Evolutionary conservation across 2,797 vertebrate species (phyloP), one percentile per base, ranked within the genome.

Genomic region (Phrynocephalus forsythii): DNA sequence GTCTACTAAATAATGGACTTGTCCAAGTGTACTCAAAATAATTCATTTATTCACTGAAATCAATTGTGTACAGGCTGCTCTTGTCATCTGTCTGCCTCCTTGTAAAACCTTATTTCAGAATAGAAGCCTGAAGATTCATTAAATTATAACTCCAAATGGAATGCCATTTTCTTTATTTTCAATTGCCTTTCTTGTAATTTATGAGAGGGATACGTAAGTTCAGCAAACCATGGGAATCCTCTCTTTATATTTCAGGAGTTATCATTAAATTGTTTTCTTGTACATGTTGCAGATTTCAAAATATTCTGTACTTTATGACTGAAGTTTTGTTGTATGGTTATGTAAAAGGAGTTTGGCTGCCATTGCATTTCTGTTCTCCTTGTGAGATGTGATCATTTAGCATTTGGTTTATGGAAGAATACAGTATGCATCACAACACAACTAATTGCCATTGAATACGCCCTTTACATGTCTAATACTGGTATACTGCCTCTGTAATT

Each of bases 1-100:
- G 76, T 85, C 87, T 92, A 79, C 85, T 90, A 77, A 92, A 85
- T 91, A 87, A 93, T 78, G 89, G 80, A 91, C 87, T 91, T 91
- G 3, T 68, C 44, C 44, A 50, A 22, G 33, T 56, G 15, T 56
- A 52, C 81, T 71, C 48, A 72, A 44, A 33, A 86, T 90, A 28
- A 83, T 91, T 88, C 86, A 66, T 86, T 92, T 91, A 87, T 92
- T 91, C 85, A 38, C 18, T 66, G 44, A 80, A 92, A 94, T 88
- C 92, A 89, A 91, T 91, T 76, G 33, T 76, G 33, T 86, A 92
- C 91, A 86, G 90, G 10, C 1, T 90, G 76, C 15, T 1, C 79
- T 68, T 78, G 91, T 86, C 56, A 83, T 24, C 24, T 77, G 4
- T 89, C 2, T 3, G 24, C 26, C 78, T 10, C 63, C 78, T 85